Conservation (phyloP, 2,888 invertebrate genomes). For the Nebria brevicollis region DNA sequence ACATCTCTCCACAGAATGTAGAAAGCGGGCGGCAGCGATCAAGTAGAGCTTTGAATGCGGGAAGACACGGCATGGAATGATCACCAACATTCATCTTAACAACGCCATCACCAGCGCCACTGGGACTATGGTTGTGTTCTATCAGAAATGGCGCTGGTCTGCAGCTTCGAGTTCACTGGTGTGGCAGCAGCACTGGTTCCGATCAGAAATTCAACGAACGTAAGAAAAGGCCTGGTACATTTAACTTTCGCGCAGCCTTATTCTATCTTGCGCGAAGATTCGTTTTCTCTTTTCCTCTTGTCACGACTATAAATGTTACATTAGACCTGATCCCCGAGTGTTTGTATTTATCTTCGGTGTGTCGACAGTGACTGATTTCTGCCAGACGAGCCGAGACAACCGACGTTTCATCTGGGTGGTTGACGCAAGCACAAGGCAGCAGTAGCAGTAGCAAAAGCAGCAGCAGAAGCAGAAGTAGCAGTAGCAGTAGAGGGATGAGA, state of each 20-base stretch:
- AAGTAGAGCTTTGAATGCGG: conserved; percentile 29
- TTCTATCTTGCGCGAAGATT: conserved; percentile 51
- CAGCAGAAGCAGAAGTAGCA: background rate
- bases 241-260: background rate
- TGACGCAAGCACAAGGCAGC: background rate
- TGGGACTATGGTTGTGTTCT: conserved; percentile 46
- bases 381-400: conserved; percentile 53
- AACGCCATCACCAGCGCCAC: conserved; percentile 49
- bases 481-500: background rate
- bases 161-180: too few relatives aligned
- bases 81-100: conserved; percentile 59
- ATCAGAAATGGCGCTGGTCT: conserved; percentile 26
- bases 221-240: conserved; percentile 4
- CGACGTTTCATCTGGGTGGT: conserved; percentile 49
- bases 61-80: conserved; percentile 52
- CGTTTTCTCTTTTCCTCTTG: conserved; percentile 53
- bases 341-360: conserved; percentile 56
- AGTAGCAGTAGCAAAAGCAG: too few relatives aligned
- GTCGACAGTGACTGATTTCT: conserved; percentile 54
- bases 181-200: background rate
- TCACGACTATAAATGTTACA: conserved; percentile 57
- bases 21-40: background rate
- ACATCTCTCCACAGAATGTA: conserved; percentile 23
- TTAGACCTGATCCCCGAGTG: conserved; percentile 56
- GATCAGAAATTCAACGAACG: conserved; percentile 26